Conservation (phyloP, 2,113 vertebrate species). For the Butorides virescens region DNA sequence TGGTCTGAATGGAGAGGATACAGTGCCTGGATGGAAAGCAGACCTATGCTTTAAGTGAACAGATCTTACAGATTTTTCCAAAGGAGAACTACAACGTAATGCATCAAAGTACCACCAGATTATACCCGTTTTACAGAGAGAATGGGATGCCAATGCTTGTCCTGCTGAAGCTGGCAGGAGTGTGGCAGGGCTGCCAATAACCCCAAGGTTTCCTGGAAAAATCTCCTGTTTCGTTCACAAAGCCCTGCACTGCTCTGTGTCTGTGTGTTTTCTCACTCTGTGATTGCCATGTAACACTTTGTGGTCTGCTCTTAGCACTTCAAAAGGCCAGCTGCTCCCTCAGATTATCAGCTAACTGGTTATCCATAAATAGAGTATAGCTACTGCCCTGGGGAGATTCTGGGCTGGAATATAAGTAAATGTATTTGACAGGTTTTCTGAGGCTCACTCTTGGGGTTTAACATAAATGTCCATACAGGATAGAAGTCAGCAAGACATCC, state of each 20-base stretch:
- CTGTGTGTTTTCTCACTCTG: not conserved
- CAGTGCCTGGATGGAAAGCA: not conserved
- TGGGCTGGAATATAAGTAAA: not conserved
- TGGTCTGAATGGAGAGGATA: not conserved
- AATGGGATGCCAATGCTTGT: not conserved
- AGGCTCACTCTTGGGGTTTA: not conserved
- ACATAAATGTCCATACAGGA: not conserved
- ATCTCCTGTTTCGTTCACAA: not conserved
- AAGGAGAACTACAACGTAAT: not conserved
- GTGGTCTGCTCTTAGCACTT: not conserved
- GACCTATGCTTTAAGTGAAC: not conserved
- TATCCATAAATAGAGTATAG: not conserved
- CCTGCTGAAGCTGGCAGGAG: not conserved
- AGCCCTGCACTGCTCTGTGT: not conserved
- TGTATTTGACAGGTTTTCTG: not conserved
- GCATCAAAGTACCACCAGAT: not conserved
- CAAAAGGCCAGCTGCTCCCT: slow-evolving; percentile 12
- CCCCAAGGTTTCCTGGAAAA: not conserved
- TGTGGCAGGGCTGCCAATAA: not conserved
- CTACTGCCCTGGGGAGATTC: not conserved
- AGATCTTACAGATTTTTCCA: not conserved
- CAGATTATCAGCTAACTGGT: not conserved
- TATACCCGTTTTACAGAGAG: not conserved
- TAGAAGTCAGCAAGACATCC: not conserved
- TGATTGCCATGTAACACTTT: not conserved